Percentiles rank a stretch among this genome's conserved stretches.
phyloP scores from a whole-genome alignment of 2,113 vertebrate species.

The Sinocyclocheilus maitianheensis region DNA sequence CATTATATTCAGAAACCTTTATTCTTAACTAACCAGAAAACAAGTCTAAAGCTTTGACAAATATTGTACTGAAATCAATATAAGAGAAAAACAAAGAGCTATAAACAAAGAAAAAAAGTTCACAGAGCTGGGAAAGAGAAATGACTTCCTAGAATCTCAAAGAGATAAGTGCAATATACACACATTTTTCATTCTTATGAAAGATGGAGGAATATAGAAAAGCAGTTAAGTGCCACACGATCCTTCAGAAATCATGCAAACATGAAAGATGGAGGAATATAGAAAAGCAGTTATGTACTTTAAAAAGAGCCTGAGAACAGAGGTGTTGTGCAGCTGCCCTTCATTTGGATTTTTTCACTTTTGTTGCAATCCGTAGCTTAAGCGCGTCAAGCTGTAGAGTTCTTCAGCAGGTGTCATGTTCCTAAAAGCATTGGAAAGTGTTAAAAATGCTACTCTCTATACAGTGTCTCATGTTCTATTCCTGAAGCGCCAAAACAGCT shows the following conservation, averaged over 20 bases:
- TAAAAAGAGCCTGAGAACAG: not conserved
- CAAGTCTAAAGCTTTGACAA: not conserved
- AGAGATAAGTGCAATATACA: not conserved
- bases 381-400: not conserved
- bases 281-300: not conserved
- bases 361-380: not conserved
- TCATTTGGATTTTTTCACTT: constrained; percentile 28
- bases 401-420: constrained; percentile 27
- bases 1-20: not conserved
- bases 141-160: not conserved
- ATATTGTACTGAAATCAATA: not conserved
- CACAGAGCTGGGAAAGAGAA: not conserved
- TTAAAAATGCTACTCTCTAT: constrained; percentile 29
- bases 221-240: not conserved
- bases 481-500: constrained; percentile 13
- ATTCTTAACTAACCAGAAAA: not conserved
- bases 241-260: not conserved
- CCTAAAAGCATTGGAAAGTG: constrained; percentile 35
- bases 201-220: constrained; percentile 19
- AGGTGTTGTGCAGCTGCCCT: not conserved
- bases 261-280: not conserved
- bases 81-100: too few species aligned
- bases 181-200: constrained; percentile 20
- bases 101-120: not conserved
- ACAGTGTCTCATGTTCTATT: constrained; percentile 29